Evolutionary conservation across 2,888 invertebrate species (phyloP).

Genomic region (Ectemnius lituratus): DNA sequence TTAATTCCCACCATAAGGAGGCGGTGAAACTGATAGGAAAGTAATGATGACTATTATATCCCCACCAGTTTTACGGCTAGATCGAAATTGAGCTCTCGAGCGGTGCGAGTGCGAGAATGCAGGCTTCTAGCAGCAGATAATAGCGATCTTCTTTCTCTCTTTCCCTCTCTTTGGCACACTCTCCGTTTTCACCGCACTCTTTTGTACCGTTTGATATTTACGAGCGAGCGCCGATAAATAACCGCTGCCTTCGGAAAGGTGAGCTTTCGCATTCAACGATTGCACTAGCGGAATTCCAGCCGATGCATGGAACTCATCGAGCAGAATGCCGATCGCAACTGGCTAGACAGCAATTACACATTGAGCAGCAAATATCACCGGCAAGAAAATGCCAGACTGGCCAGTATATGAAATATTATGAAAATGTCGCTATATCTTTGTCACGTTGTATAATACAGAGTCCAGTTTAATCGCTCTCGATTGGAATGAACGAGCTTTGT

Average conservation of each 20-base stretch:
- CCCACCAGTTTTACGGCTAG: slow-evolving; percentile 20
- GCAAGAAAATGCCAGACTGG: too few species aligned
- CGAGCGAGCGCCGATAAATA: slow-evolving; percentile 2
- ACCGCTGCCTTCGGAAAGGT: background rate
- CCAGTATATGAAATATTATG: too few species aligned
- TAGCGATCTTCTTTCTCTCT: slow-evolving; percentile 1
- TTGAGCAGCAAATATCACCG: too few species aligned
- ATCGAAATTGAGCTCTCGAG: slow-evolving; percentile 27
- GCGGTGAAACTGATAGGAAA: slow-evolving; percentile 29
- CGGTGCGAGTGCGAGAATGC: slow-evolving; percentile 20
- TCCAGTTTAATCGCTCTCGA: too few species aligned
- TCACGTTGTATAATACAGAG: too few species aligned
- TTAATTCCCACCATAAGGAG: background rate
- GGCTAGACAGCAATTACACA: too few species aligned
- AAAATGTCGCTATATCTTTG: too few species aligned
- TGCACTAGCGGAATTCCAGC: too few species aligned
- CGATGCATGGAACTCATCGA: too few species aligned
- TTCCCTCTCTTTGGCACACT: background rate
- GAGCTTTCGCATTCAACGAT: too few species aligned
- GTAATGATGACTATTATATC: slow-evolving; percentile 12
- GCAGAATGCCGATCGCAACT: too few species aligned
- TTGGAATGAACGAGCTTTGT: too few species aligned
- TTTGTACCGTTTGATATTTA: slow-evolving; percentile 6
- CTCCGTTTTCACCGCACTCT: background rate
- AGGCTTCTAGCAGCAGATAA: background rate